A percentile compares a stretch with the other conserved stretches of the same genome.
Conservation (phyloP, 1,140 invertebrate species). For the Zophobas atratus region DNA sequence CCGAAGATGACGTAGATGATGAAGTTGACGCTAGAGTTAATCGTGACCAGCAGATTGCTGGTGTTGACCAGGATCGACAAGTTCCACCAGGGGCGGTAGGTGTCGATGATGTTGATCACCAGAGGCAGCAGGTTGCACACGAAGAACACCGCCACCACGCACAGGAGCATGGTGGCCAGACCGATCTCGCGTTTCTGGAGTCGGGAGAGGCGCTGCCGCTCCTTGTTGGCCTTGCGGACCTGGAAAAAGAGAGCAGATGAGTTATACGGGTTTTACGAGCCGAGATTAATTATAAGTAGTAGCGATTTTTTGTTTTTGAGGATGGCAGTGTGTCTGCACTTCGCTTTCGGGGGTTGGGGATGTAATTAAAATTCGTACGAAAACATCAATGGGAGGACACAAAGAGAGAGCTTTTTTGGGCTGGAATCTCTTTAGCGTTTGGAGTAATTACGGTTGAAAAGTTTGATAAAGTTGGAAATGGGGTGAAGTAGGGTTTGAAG, state of each 20-base stretch:
- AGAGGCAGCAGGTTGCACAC: slow-evolving; percentile 94
- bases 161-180: slow-evolving; percentile 93
- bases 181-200: slow-evolving; percentile 90
- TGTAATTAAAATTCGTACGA: no score
- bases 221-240: slow-evolving; percentile 86
- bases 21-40: slow-evolving; percentile 98
- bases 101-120: slow-evolving; percentile 90
- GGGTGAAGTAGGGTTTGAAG: no score
- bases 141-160: slow-evolving; percentile 95
- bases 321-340: no score
- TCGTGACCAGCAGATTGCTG: slow-evolving; percentile 94
- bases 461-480: no score
- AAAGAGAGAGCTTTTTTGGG: no score
- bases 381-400: no score
- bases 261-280: background rate
- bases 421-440: no score
- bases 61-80: slow-evolving; percentile 86
- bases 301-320: no score
- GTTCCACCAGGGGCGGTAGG: slow-evolving; percentile 66
- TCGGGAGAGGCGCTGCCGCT: slow-evolving; percentile 84
- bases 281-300: background rate
- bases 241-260: slow-evolving; percentile 68
- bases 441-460: no score
- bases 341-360: no score
- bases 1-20: slow-evolving; percentile 98